These are phyloP conservation scores for Salvator merianae DNA, from an alignment of 2,113 vertebrate species.

Conservation along the genomic window DNA sequence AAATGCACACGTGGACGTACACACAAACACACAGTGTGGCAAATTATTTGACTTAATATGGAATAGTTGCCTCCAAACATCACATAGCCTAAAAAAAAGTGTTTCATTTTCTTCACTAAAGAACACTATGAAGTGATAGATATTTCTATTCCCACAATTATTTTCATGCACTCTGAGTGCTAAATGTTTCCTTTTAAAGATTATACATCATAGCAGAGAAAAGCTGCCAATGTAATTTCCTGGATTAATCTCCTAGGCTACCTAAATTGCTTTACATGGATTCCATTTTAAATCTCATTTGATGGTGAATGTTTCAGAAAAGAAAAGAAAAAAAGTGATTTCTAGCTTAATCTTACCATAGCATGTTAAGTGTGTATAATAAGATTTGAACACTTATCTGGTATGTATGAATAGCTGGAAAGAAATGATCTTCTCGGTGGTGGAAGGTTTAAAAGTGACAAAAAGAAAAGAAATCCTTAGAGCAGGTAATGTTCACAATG, in stretches of 20 bases:
- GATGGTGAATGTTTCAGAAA: background rate
- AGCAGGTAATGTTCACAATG: background rate
- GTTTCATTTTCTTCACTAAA: background rate
- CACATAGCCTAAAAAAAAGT: background rate
- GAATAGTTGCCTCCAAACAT: background rate
- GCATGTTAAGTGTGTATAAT: conserved; percentile 49
- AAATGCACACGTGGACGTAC: too few species aligned
- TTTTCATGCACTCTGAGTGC: background rate
- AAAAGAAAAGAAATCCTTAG: conserved; percentile 23
- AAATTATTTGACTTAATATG: background rate
- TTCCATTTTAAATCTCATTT: conserved; percentile 57
- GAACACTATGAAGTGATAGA: background rate
- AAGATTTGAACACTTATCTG: conserved; percentile 55
- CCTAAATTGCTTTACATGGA: conserved; percentile 42
- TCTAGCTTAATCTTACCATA: conserved; percentile 39
- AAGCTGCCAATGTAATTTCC: conserved; percentile 21
- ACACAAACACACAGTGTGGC: background rate
- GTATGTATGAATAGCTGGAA: conserved; percentile 43
- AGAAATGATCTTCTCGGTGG: conserved; percentile 41
- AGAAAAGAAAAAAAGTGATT: background rate
- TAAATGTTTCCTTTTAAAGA: conserved; percentile 27
- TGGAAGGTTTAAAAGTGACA: conserved; percentile 7
- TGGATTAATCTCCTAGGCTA: conserved; percentile 31
- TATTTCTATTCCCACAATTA: background rate
- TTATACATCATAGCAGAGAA: background rate